Evolutionary conservation across 2,113 vertebrate genomes (phyloP).

Genomic region (Eonycteris spelaea): DNA sequence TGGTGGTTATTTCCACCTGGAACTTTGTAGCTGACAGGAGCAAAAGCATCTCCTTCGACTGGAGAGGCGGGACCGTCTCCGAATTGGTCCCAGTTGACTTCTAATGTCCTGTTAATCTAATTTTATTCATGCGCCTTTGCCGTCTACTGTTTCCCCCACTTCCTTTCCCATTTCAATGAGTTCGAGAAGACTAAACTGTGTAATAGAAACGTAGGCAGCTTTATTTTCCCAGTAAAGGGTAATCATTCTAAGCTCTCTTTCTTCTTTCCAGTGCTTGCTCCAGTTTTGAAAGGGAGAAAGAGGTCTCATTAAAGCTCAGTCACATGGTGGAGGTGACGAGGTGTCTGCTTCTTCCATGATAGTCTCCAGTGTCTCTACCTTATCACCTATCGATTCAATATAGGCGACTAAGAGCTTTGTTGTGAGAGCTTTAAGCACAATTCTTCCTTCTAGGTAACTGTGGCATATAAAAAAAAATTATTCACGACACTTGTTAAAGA

Average conservation of each 20-base stretch:
- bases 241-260: neutral
- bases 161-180: neutral
- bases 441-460: neutral
- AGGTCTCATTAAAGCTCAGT: fast-evolving
- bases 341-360: neutral
- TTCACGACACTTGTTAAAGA: neutral
- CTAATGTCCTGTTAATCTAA: neutral
- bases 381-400: fast-evolving
- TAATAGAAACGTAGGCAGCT: neutral
- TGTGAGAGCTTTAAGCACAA: neutral
- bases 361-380: neutral
- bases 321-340: neutral
- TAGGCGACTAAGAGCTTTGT: fast-evolving
- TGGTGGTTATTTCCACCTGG: neutral
- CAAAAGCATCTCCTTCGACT: neutral
- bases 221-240: neutral
- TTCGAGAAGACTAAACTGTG: neutral
- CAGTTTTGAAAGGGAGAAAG: neutral
- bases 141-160: neutral
- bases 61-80: fast-evolving
- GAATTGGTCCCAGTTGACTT: no score
- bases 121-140: neutral
- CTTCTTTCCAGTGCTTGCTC: neutral
- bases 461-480: neutral
- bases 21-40: neutral